Base-by-base conservation (phyloP, 2,888 invertebrate genomes). In the Malacosoma neustria region DNA sequence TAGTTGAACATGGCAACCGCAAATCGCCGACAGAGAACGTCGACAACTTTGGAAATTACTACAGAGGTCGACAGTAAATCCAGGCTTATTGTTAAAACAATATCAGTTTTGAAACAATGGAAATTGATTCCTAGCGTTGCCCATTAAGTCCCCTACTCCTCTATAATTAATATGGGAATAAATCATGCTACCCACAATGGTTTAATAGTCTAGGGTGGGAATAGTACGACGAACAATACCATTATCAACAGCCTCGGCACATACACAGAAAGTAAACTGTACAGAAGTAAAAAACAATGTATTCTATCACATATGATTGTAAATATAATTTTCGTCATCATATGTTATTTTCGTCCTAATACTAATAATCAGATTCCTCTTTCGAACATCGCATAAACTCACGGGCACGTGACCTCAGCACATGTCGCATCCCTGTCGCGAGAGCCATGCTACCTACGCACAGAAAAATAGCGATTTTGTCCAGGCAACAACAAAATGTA, bases 121-220 rank as follows among this genome's bases (percentile, higher is more conserved):
- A 49, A 51, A 49, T 22, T 22, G 22, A 22, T 22, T 22, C 22
- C 6, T 22, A 22, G 22, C 22, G 9, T 3, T 50, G 54, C 49
- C 52, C 50, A 61, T 62, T 44, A 9, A 46, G 48, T 52, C 57
- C 70, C 68, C 61, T 51, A 49, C 68, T 52, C 57, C 70, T 67
- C 61, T 51, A 49, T 67, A 60, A 70, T 75, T 75, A 72, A 71
- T 73, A 65, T 48, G 54, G 52, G 38, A 56, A 71, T 82, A 72
- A 75, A 77, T 72, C 70, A 65, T 58, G 49, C 41, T 43, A 44
- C 37, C 34, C 34, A 39, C 35, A 48, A 47, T 50, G 43, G 22
- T 22, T 22, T 22, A 22, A 22, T 22, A 9, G 22, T 22, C 6
- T 22, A 9, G 22, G 22, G 22, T 22, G 22, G 22, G 22, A n/a